These are phyloP conservation scores for Chaetodon trifascialis DNA, from an alignment of 2,113 vertebrate species.

Conservation along the genomic window DNA sequence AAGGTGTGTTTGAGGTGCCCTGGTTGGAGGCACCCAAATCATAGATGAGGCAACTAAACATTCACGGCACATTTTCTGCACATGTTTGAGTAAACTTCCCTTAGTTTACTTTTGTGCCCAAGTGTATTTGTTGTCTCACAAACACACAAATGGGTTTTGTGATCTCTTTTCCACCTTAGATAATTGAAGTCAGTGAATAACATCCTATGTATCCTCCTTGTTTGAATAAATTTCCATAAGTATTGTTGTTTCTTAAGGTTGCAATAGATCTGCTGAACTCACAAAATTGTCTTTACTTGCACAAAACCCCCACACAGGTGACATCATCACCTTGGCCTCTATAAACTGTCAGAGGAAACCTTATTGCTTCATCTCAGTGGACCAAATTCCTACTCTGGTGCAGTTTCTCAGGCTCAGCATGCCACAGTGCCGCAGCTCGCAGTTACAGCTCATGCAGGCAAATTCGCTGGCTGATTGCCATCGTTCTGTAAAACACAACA, in stretches of 20 bases:
- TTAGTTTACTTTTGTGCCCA: background rate
- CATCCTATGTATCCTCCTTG: background rate
- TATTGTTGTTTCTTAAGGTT: background rate
- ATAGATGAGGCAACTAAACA: background rate
- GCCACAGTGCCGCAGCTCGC: conserved; percentile 39
- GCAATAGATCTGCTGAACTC: background rate
- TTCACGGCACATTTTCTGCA: background rate
- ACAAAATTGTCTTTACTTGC: background rate
- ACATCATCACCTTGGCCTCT: conserved; percentile 51
- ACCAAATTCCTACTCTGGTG: conserved; percentile 26
- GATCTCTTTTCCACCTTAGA: background rate
- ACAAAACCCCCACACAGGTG: conserved; percentile 25
- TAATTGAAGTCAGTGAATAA: background rate
- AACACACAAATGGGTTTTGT: background rate
- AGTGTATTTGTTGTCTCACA: background rate
- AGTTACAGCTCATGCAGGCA: conserved; percentile 43
- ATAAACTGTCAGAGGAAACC: conserved; percentile 33
- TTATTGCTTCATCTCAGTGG: background rate
- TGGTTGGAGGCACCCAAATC: too few relatives aligned
- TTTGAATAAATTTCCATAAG: background rate
- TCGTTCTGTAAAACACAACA: conserved; percentile 48
- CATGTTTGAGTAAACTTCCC: background rate
- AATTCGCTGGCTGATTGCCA: conserved; percentile 54
- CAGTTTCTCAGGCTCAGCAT: conserved; percentile 57
- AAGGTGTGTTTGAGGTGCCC: conserved; percentile 30